These are phyloP conservation scores for Centropus unirufus DNA, from an alignment of 2,113 vertebrate species.

Conservation along the genomic window DNA sequence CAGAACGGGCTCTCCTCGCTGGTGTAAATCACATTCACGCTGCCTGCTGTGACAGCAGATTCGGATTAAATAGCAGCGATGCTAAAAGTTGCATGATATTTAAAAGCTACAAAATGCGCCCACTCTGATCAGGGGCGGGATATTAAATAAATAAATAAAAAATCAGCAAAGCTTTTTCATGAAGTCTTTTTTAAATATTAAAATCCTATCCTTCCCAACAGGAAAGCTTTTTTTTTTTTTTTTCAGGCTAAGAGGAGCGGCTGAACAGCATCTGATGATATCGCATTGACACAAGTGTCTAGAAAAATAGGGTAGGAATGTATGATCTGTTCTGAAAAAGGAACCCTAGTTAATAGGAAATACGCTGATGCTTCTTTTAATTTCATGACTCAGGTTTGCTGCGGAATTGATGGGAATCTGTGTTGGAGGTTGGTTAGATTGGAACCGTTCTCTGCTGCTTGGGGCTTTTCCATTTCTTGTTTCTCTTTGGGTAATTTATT, in stretches of 20 bases:
- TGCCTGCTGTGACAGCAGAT: conserved; percentile 34
- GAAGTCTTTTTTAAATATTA: conserved; percentile 34
- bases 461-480: background rate
- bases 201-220: conserved; percentile 53
- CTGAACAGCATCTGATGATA: conserved; percentile 56
- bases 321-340: conserved; percentile 60
- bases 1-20: background rate
- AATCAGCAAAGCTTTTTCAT: conserved; percentile 4
- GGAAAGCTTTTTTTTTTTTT: conserved; percentile 12
- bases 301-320: conserved; percentile 60
- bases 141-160: conserved; percentile 1
- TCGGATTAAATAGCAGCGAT: background rate
- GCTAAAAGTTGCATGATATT: conserved; percentile 61
- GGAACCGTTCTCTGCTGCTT: background rate
- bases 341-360: conserved; percentile 48
- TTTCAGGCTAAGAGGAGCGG: conserved; percentile 31
- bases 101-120: conserved; percentile 49
- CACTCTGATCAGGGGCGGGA: conserved; percentile 33
- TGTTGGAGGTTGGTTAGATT: background rate
- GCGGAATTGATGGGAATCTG: conserved; percentile 45
- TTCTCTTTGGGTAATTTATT: background rate
- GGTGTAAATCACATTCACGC: background rate
- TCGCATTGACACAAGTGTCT: conserved; percentile 66
- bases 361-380: conserved; percentile 66
- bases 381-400: conserved; percentile 65